These are phyloP conservation scores for Gnathonemus echidnorhynchus DNA, from an alignment of 2,113 vertebrate genomes.

Conservation along the genomic window DNA sequence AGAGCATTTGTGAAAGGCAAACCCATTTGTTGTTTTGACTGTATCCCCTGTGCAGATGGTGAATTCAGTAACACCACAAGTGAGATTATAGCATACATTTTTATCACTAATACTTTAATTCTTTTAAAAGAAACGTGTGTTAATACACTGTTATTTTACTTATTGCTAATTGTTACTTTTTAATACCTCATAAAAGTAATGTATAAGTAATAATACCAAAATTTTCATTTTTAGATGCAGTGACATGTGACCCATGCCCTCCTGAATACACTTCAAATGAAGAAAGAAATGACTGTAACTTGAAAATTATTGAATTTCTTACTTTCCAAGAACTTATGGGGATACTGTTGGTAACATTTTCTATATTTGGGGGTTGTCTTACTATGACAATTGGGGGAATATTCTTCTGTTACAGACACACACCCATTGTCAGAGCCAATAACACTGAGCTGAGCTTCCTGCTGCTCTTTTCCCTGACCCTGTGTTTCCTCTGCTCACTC, in stretches of 20 bases:
- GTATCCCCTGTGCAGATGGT: slow-evolving; percentile 59
- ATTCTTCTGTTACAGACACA: slow-evolving; percentile 60
- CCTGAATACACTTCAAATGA: slow-evolving; percentile 61
- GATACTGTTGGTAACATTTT: slow-evolving; percentile 55
- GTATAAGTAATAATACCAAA: neutral
- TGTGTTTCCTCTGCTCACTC: slow-evolving; percentile 62
- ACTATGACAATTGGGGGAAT: slow-evolving; percentile 51
- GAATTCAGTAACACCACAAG: slow-evolving; percentile 67
- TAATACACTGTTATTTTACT: neutral
- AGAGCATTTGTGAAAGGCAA: slow-evolving; percentile 58
- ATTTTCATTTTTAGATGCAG: slow-evolving; percentile 59
- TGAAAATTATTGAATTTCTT: slow-evolving; percentile 62
- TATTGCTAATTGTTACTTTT: neutral
- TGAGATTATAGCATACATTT: slow-evolving; percentile 49
- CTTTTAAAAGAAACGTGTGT: slow-evolving; percentile 35
- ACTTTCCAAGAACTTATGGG: slow-evolving; percentile 60
- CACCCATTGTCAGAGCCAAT: slow-evolving; percentile 62
- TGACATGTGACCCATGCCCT: slow-evolving; percentile 59
- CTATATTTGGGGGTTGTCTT: slow-evolving; percentile 56
- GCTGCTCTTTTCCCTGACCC: slow-evolving; percentile 57
- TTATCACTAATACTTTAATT: slow-evolving; percentile 42
- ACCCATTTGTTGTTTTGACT: slow-evolving; percentile 67
- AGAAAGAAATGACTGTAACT: slow-evolving; percentile 54
- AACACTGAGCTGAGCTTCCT: slow-evolving; percentile 65
- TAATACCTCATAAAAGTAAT: neutral